A percentile compares a stretch with the other conserved stretches of the same genome.
These are phyloP conservation scores for Antheraea yamamai DNA, from an alignment of 2,888 invertebrate species.

Conservation along the genomic window DNA sequence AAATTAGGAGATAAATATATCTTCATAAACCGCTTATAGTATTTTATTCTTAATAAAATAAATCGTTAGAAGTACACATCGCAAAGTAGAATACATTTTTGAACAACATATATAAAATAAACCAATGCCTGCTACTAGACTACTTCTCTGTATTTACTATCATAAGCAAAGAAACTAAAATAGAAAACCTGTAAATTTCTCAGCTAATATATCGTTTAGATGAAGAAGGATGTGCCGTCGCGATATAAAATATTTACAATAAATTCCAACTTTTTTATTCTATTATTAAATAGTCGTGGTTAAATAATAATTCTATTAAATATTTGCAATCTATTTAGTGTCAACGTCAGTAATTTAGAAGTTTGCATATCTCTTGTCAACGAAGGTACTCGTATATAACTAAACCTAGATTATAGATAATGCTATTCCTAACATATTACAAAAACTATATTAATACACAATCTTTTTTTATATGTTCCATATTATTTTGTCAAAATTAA, in stretches of 20 bases:
- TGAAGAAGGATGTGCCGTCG: not conserved
- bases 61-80: not conserved
- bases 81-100: not conserved
- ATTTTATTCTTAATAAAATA: too few species aligned
- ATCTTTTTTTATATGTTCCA: too few species aligned
- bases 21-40: not conserved
- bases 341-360: too few species aligned
- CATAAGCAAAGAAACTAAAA: not conserved
- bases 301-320: not conserved
- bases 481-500: too few species aligned
- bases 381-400: too few species aligned
- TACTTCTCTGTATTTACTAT: conserved; percentile 2
- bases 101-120: not conserved
- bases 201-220: not conserved
- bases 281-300: not conserved
- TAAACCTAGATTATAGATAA: too few species aligned
- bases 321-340: not conserved
- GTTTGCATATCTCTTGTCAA: too few species aligned
- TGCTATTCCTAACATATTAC: too few species aligned
- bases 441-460: too few species aligned
- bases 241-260: not conserved
- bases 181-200: not conserved
- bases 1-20: not conserved
- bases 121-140: not conserved
- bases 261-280: not conserved